These are phyloP conservation scores for Eupleurogrammus muticus DNA, from an alignment of 2,797 vertebrate species.

Conservation along the genomic window DNA sequence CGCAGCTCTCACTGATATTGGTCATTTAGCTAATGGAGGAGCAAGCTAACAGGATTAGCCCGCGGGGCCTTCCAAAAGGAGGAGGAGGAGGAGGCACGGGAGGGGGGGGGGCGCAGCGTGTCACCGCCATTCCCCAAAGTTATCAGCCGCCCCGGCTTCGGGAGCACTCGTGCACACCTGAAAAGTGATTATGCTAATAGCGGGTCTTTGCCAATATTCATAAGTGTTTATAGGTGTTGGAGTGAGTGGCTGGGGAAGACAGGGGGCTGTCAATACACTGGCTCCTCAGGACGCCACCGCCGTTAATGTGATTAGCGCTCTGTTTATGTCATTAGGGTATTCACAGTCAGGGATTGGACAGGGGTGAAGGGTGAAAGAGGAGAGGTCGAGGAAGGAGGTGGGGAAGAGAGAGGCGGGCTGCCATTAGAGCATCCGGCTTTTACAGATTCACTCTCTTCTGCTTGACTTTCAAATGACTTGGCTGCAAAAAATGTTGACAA, in stretches of 20 bases:
- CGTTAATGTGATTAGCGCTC: constrained; percentile 81
- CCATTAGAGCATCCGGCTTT: constrained; percentile 32
- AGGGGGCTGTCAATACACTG: constrained; percentile 74
- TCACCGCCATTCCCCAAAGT: constrained; percentile 88
- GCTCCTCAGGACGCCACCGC: constrained; percentile 69
- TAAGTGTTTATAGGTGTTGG: constrained; percentile 84
- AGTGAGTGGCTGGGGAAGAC: constrained; percentile 71
- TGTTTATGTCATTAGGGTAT: constrained; percentile 83
- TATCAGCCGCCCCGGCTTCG: constrained; percentile 50
- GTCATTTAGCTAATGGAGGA: constrained; percentile 94
- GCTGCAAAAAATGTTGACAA: constrained; percentile 1
- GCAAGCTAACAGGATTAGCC: constrained; percentile 92
- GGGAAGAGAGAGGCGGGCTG: constrained; percentile 29
- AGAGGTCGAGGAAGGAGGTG: constrained; percentile 38
- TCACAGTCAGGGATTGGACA: constrained; percentile 77
- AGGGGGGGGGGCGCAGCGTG: constrained; percentile 77
- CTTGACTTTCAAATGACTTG: constrained; percentile 56
- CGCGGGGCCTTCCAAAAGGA: constrained; percentile 60
- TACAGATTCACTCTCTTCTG: constrained; percentile 27
- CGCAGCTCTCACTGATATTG: constrained; percentile 91
- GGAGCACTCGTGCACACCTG: constrained; percentile 71
- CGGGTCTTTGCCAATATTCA: constrained; percentile 81
- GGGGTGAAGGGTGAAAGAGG: constrained; percentile 73
- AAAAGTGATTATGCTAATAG: constrained; percentile 83
- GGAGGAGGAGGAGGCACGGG: constrained; percentile 38